Percentiles rank a stretch among this genome's conserved stretches.
phyloP scores from a whole-genome alignment of 2,888 invertebrate species.

The Pristionchus entomophagus region DNA sequence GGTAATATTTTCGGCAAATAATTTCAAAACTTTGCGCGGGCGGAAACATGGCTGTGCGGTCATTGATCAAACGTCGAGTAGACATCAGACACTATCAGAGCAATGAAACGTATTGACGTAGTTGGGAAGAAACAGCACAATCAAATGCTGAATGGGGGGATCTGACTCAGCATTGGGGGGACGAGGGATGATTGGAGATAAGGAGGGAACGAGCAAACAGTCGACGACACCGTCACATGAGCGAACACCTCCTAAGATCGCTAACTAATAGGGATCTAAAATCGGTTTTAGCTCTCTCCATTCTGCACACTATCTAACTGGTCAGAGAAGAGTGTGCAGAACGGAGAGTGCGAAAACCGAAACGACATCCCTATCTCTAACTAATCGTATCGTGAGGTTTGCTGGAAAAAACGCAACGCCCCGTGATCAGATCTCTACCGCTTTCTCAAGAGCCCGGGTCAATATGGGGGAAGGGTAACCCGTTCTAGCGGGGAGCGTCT shows the following conservation, averaged over 20 bases:
- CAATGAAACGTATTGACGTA: constrained; percentile 9
- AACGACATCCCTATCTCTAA: no score
- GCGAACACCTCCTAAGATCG: neutral
- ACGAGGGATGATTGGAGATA: neutral
- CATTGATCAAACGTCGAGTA: constrained; percentile 1
- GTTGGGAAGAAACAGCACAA: neutral
- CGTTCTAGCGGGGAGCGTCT: neutral
- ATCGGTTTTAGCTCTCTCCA: no score
- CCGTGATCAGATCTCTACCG: neutral
- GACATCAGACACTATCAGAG: neutral
- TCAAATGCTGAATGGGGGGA: neutral
- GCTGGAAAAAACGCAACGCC: neutral
- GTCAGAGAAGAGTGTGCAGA: no score
- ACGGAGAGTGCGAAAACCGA: no score
- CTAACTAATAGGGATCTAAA: no score
- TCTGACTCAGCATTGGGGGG: neutral
- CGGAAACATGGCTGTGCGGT: no score
- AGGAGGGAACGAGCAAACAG: neutral
- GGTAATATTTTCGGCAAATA: no score
- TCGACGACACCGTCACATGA: neutral
- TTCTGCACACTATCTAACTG: no score
- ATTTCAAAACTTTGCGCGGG: no score
- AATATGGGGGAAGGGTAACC: constrained; percentile 1
- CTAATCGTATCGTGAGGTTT: neutral
- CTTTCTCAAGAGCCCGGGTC: neutral